Base-by-base conservation (phyloP, 2,113 vertebrate genomes). In the Murina feae region DNA sequence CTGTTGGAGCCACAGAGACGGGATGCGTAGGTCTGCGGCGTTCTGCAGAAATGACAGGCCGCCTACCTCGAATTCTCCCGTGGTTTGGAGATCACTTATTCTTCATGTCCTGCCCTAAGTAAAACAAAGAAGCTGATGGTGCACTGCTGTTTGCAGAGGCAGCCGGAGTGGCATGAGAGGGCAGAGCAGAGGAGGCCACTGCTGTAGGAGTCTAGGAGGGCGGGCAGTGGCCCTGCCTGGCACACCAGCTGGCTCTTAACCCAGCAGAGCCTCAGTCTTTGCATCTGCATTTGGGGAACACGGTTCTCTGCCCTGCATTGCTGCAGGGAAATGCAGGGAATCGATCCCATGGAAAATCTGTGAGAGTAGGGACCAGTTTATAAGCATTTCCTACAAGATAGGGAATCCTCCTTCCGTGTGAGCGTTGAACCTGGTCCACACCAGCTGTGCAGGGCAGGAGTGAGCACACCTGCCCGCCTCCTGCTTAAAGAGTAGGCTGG, bases 31-130 rank as follows among this genome's bases (percentile, higher is more conserved):
- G 0, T 25, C n/a, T 66, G 16, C 37, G 20, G 71, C 76, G 49
- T 97, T 97, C 96, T 94, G 23, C 98, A 98, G 98, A 98, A 97
- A 98, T 98, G 98, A 90, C 96, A 96, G 96, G 96, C 97, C 97
- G 97, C 97, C 97, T 97, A 96, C 96, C 97, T 98, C 96, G 94
- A 90, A 92, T 97, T 97, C 98, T 87, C 94, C 86, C 65, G 96
- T 68, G 81, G 81, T 93, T 96, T 96, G 14, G 42, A 96, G 95
- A 93, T 91, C 96, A 95, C 37, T 89, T 95, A 96, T 79, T 97
- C 97, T 97, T 97, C 4, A 0, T 93, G 58, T 60, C 6, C 76
- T 95, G 92, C 68, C 96, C 95, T 91, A 97, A 94, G 92, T 94
- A 94, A 90, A 96, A 88, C 90, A 49, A 51, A 2, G 44, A 78